Evolutionary conservation across 1,140 invertebrate genomes (phyloP), one percentile per base, ranked within the genome.

Genomic region (Brachionus rubens): DNA sequence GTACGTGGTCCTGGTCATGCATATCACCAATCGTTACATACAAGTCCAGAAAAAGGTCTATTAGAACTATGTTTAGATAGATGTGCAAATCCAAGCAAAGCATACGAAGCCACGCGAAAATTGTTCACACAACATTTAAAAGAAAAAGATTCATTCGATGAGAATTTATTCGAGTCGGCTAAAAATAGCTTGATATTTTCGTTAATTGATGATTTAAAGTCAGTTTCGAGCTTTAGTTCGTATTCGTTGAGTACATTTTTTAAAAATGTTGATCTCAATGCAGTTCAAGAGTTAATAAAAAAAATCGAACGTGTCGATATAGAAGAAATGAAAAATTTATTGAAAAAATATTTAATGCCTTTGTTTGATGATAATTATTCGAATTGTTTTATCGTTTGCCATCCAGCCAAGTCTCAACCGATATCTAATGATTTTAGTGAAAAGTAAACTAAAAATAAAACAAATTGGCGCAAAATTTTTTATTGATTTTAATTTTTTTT

Each of bases 131-230:
- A 87, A 24, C 90, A 90, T 81, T 80, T 93, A 30, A 82, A 83
- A 1, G 87, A 86, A 1, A 84, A 87, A 33, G 81, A 82, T 3
- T 83, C 87, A 41, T 91, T 92, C 87, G 90, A 91, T 50, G 84
- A 87, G 26, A 87, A 90, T 52, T 83, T 93, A 41, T 88, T 93
- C 75, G 90, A 91, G 79, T 91, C 91, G 0, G 92, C 91, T 0
- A 91, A 90, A 80, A 91, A 91, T 79, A 92, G 91, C 10, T 83
- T 92, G 1, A 89, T 94, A 48, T 94, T 90, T 84, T 90, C 93
- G 81, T 88, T 92, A 7, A 91, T 94, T 75, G 88, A 90, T 77
- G 84, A 88, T 77, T 91, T 93, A 82, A 90, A 91, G 78, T 91
- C 89, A 70, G 88, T 93, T 1, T 87, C 90, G 0, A 87, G 90